Percentiles rank a stretch among this genome's conserved stretches.
These are phyloP conservation scores for Athene noctua DNA, from an alignment of 2,113 vertebrate species.

Conservation along the genomic window DNA sequence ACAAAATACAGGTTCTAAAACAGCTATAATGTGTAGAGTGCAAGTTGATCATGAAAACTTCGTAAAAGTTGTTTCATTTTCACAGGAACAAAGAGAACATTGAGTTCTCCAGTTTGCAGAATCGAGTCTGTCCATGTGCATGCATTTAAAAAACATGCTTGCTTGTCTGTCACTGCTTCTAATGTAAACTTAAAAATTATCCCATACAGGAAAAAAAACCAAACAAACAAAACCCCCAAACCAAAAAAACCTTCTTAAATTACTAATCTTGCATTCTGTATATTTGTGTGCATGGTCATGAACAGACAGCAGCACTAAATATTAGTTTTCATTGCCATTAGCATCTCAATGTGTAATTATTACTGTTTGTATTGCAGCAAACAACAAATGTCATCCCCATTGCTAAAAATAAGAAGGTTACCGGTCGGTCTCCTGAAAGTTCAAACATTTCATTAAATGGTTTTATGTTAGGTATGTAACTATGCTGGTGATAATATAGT, in stretches of 20 bases:
- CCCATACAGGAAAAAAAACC: background rate
- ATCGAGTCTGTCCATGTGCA: background rate
- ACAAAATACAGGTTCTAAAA: background rate
- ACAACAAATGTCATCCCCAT: background rate
- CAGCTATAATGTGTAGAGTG: background rate
- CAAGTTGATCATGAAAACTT: background rate
- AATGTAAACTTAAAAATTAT: background rate
- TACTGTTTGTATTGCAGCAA: conserved; percentile 38
- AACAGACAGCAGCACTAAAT: conserved; percentile 1
- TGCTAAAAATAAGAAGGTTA: conserved; percentile 30
- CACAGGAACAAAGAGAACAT: background rate
- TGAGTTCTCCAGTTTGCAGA: background rate
- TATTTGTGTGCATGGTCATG: background rate
- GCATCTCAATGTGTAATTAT: conserved; percentile 44
- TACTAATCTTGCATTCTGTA: background rate
- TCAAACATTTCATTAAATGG: conserved; percentile 55
- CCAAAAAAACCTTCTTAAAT: background rate
- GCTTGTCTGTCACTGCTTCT: background rate
- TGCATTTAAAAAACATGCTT: background rate
- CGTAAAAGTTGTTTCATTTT: background rate
- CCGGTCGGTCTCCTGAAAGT: conserved; percentile 33
- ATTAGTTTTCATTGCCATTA: conserved; percentile 9
- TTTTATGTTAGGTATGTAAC: conserved; percentile 49
- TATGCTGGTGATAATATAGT: conserved; percentile 42
- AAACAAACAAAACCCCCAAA: background rate